A percentile compares a stretch with the other conserved stretches of the same genome.
Conservation (phyloP, 2,797 vertebrate genomes). For the Melanotaenia trifasciata region DNA sequence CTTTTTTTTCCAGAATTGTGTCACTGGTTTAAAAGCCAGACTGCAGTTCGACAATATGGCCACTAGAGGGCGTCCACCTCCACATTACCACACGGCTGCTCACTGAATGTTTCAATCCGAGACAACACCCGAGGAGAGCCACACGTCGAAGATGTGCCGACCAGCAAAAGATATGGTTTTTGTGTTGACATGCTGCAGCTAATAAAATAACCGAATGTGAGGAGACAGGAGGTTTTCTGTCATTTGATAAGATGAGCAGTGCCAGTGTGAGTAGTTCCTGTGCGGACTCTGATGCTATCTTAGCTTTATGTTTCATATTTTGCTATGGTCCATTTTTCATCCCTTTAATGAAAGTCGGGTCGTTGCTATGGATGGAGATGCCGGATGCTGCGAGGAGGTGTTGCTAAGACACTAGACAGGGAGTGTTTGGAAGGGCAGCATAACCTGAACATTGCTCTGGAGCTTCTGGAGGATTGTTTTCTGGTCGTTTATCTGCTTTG, state of each 20-base stretch:
- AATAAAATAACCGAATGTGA: conserved; percentile 13
- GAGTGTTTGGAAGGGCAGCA: conserved; percentile 24
- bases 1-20: neutral
- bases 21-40: neutral
- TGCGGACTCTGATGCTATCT: neutral
- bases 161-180: neutral
- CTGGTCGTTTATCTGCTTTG: neutral
- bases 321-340: neutral
- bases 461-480: neutral
- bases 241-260: conserved; percentile 66
- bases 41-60: neutral
- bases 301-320: neutral
- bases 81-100: neutral
- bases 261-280: conserved; percentile 61
- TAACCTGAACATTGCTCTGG: neutral
- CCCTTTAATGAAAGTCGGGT: neutral
- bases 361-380: conserved; percentile 18
- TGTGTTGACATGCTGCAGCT: neutral
- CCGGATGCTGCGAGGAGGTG: conserved; percentile 53
- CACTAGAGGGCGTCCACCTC: conserved; percentile 41
- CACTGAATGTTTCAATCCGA: neutral
- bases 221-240: conserved; percentile 18
- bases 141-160: neutral
- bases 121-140: conserved; percentile 61
- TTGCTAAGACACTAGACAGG: conserved; percentile 74